phyloP scores from a whole-genome alignment of 2,888 invertebrate genomes.

The Tinea trinotella region DNA sequence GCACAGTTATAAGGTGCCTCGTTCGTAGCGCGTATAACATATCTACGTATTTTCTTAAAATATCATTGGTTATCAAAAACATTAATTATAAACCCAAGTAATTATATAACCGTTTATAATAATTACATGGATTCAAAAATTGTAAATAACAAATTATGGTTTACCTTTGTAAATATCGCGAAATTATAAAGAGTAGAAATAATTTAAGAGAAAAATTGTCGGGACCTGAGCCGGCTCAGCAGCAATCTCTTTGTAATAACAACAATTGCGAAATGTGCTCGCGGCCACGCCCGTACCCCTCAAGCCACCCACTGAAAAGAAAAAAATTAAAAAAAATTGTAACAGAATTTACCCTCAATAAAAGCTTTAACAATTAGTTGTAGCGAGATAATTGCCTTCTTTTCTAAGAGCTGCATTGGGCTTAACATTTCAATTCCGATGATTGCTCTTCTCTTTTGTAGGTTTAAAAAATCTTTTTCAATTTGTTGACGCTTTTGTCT shows the following conservation, averaged over 20 bases:
- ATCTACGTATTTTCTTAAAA: no score
- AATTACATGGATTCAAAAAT: no score
- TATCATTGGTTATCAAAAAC: no score
- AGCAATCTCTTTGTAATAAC: slow-evolving; percentile 68
- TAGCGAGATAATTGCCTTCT: slow-evolving; percentile 10
- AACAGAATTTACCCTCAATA: slow-evolving; percentile 60
- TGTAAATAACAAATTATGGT: background rate
- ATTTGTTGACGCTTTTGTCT: slow-evolving; percentile 6
- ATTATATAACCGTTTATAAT: no score
- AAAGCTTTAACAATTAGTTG: slow-evolving; percentile 65
- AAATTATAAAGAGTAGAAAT: slow-evolving; percentile 41
- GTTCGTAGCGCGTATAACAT: no score
- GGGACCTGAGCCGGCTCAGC: slow-evolving; percentile 56
- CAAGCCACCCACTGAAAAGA: slow-evolving; percentile 27
- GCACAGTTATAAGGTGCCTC: no score
- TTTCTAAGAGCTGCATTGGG: slow-evolving; percentile 25
- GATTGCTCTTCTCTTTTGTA: slow-evolving; percentile 43
- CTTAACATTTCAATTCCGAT: slow-evolving; percentile 51
- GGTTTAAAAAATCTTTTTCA: slow-evolving; percentile 30
- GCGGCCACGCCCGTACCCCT: slow-evolving; percentile 40
- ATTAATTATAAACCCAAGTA: no score
- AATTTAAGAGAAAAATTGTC: slow-evolving; percentile 51
- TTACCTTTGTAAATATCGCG: slow-evolving; percentile 2
- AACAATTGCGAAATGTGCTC: slow-evolving; percentile 65
- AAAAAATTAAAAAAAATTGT: slow-evolving; percentile 46